A percentile compares a stretch with the other conserved stretches of the same genome.
These are phyloP conservation scores for Melanaphis sacchari DNA, from an alignment of 1,140 invertebrate species.

Conservation along the genomic window DNA sequence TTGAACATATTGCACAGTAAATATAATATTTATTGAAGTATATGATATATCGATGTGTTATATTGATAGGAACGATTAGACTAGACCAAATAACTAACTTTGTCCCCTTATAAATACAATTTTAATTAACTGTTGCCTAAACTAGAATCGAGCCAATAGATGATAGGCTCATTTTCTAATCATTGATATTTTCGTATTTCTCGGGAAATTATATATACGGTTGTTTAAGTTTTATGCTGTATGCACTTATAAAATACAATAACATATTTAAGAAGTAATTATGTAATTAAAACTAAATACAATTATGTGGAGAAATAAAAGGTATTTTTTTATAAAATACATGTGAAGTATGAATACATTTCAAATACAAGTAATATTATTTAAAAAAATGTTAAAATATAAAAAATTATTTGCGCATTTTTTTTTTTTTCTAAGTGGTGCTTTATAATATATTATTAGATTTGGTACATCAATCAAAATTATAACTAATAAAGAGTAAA, in stretches of 20 bases:
- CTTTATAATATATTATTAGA: not conserved
- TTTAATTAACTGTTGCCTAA: not conserved
- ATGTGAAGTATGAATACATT: not conserved
- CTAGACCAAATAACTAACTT: too few species aligned
- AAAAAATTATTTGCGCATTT: too few species aligned
- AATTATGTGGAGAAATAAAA: not conserved
- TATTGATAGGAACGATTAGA: too few species aligned
- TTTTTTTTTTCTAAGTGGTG: too few species aligned
- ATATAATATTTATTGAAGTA: not conserved
- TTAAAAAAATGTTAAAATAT: not conserved
- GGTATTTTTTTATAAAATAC: not conserved
- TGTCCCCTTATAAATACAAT: not conserved
- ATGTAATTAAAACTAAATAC: not conserved
- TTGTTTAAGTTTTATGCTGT: not conserved
- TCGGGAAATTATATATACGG: not conserved
- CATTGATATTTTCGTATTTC: not conserved
- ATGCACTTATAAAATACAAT: not conserved
- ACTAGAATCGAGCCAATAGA: not conserved
- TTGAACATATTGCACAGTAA: too few species aligned
- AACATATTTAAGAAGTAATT: too few species aligned
- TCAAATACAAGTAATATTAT: too few species aligned
- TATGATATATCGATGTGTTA: too few species aligned
- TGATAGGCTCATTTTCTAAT: not conserved
- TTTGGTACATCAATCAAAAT: not conserved
- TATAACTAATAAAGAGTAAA: not conserved